These are phyloP conservation scores for Bos taurus DNA, from an alignment of 2,113 vertebrate genomes.

Conservation along the genomic window DNA sequence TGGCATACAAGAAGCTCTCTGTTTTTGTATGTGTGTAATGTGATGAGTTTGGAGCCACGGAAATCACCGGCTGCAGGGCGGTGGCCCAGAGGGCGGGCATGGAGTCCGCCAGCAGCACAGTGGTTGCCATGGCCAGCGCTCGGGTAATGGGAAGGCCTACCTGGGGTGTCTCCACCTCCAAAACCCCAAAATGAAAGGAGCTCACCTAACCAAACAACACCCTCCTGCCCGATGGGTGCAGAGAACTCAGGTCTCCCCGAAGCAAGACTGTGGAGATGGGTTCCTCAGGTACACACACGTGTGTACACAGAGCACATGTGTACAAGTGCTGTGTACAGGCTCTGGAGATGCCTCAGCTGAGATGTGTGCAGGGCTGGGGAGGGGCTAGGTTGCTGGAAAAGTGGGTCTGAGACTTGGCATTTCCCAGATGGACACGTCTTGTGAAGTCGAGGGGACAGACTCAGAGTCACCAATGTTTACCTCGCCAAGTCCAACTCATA, in stretches of 20 bases:
- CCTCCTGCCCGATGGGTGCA: neutral
- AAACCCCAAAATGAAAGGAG: neutral
- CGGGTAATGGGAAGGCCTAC: neutral
- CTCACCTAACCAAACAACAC: neutral
- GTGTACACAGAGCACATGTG: rapidly evolving
- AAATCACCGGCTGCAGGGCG: rapidly evolving
- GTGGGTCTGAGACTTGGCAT: neutral
- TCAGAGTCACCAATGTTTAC: neutral
- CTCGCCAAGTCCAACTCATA: neutral
- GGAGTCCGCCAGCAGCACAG: neutral
- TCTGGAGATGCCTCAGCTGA: neutral
- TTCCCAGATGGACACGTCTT: neutral
- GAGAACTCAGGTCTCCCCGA: neutral
- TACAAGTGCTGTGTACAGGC: too few species aligned
- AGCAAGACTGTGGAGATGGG: neutral
- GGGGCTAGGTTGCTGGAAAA: too few species aligned
- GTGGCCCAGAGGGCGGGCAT: neutral
- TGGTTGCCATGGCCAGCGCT: rapidly evolving
- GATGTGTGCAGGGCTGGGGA: rapidly evolving
- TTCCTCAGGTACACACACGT: rapidly evolving
- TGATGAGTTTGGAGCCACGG: neutral
- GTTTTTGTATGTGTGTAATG: rapidly evolving
- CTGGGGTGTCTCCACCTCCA: neutral
- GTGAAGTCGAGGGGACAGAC: neutral
- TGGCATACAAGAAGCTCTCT: neutral